Evolutionary conservation across 2,113 vertebrate species (phyloP).

Genomic region (Butorides virescens): DNA sequence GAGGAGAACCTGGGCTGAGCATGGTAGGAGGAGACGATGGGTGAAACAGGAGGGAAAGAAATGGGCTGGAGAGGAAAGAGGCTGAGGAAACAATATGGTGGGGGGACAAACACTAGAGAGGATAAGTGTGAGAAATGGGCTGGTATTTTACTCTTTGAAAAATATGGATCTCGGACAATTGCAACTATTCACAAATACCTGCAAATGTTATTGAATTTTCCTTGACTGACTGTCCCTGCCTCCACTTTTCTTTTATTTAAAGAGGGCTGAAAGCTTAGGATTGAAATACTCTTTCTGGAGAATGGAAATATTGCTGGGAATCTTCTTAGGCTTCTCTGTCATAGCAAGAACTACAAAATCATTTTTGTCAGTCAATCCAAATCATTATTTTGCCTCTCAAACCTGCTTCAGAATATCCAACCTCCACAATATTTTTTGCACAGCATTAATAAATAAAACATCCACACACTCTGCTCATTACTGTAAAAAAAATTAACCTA

Average conservation of each 20-base stretch:
- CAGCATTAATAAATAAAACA: slow-evolving; percentile 16
- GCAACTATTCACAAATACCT: neutral
- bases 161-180: neutral
- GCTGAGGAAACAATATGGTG: neutral
- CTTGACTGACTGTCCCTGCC: neutral
- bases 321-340: neutral
- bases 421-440: neutral
- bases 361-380: neutral
- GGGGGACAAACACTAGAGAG: neutral
- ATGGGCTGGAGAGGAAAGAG: neutral
- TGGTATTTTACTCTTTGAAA: neutral
- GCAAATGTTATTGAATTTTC: neutral
- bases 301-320: neutral
- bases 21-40: neutral
- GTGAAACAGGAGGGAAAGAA: neutral
- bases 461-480: neutral
- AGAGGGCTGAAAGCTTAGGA: neutral
- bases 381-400: neutral
- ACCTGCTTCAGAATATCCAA: neutral
- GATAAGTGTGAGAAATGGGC: neutral
- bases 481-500: neutral
- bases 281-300: neutral
- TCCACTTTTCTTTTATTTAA: neutral
- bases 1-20: neutral
- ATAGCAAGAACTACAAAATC: neutral